Base-by-base conservation (phyloP, 2,797 vertebrate species). In the Sebastes vulpes region DNA sequence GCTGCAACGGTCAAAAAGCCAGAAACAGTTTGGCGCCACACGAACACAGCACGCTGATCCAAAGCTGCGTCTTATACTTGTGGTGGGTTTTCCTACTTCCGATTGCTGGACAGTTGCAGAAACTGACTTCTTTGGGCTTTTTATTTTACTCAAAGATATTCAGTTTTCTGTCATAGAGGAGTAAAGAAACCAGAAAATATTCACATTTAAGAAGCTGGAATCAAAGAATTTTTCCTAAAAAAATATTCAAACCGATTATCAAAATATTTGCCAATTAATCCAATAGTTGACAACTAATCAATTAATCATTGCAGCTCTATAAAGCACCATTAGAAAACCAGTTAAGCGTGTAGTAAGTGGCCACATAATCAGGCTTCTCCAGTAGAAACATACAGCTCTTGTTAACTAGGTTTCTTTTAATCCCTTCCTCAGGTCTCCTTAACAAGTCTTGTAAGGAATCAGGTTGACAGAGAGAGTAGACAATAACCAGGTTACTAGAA, bases 1-100 rank as follows among this genome's bases (percentile, higher is more conserved):
- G 42, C 46, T 63, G 25, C 2, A 61, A 57, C 18, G 23, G 63
- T 66, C 66, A 52, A 61, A 71, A 61, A 71, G 75, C 26, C 67
- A 66, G 31, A 50, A 71, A 66, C 57, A 5, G 48, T 50, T 65
- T 61, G 63, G 23, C 6, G 4, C 20, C 42, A 29, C 67, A 57
- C 2, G 29, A 66, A 60, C 64, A 2, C 57, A 48, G 42, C 29
- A 31, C 20, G 26, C 58, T 23, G 72, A 26, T 65, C 23, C 14
- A 52, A 21, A 72, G 28, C 48, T 54, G 35, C 26, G 38, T 56
- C 35, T 6, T 20, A 23, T 7, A 35, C 29, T 31, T 59, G n/a
- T 32, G 46, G 16, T 28, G 9, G 21, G 6, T 54, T 79, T 69
- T 70, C 16, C 42, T 18, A 10, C 23, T 53, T 60, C 58, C 25